Evolutionary conservation across 1,140 invertebrate genomes (phyloP).

Genomic region (Drosophila sucinea): DNA sequence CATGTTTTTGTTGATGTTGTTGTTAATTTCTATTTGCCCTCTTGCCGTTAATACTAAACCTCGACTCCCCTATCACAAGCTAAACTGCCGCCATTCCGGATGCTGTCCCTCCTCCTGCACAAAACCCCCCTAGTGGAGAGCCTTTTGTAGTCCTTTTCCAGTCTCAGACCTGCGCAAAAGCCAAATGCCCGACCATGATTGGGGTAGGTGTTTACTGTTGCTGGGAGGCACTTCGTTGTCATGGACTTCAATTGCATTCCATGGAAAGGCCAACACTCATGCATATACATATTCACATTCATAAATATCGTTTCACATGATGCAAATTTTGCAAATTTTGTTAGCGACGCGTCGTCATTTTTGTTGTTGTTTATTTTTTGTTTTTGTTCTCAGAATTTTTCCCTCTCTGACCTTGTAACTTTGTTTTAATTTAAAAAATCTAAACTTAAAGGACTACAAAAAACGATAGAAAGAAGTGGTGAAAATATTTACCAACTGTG

Average conservation of each 20-base stretch:
- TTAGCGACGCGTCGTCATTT: slow-evolving; percentile 61
- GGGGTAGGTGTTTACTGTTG: slow-evolving; percentile 60
- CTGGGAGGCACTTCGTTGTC: slow-evolving; percentile 66
- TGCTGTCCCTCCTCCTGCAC: slow-evolving; percentile 11
- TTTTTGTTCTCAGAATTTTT: slow-evolving; percentile 55
- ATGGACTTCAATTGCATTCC: slow-evolving; percentile 76
- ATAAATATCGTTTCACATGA: slow-evolving; percentile 52
- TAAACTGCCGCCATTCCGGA: slow-evolving; percentile 25
- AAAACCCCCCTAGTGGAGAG: slow-evolving; percentile 24
- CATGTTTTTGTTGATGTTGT: slow-evolving; percentile 48
- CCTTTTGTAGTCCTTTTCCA: slow-evolving; percentile 71
- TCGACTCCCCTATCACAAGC: slow-evolving; percentile 19
- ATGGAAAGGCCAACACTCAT: slow-evolving; percentile 41
- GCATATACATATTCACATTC: slow-evolving; percentile 21
- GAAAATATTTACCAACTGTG: slow-evolving; percentile 39
- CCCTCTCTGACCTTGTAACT: slow-evolving; percentile 72
- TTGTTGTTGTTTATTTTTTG: slow-evolving; percentile 37
- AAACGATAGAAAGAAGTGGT: slow-evolving; percentile 11
- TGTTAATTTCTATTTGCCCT: slow-evolving; percentile 54
- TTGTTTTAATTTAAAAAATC: slow-evolving; percentile 70
- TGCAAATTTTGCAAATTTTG: slow-evolving; percentile 73
- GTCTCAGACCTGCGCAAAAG: slow-evolving; percentile 70
- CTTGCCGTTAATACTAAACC: slow-evolving; percentile 25
- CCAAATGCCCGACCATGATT: slow-evolving; percentile 50
- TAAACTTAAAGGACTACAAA: slow-evolving; percentile 30